Percentiles rank a stretch among this genome's conserved stretches.
Conservation (phyloP, 2,113 vertebrate genomes). For the Semicossyphus pulcher region DNA sequence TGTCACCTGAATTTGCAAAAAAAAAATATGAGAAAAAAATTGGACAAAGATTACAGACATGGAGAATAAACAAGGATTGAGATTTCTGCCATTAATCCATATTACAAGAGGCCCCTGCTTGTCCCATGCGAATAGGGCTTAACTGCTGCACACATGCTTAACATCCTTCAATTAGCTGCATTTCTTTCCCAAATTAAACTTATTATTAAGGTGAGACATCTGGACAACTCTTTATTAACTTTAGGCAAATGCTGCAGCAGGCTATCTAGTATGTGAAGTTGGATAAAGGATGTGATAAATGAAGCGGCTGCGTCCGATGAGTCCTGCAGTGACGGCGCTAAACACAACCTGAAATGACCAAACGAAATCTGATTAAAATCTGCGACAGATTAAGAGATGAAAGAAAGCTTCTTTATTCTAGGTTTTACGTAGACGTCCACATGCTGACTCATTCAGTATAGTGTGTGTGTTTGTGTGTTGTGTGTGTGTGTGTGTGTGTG, state of each 20-base stretch:
- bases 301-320: conserved; percentile 12
- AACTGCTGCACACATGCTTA: too few species aligned
- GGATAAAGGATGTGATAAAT: conserved; percentile 7
- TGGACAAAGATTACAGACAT: too few species aligned
- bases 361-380: conserved; percentile 29
- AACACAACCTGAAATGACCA: conserved; percentile 17
- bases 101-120: too few species aligned
- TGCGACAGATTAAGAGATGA: conserved; percentile 48
- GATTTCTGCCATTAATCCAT: too few species aligned
- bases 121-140: too few species aligned
- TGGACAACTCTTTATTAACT: background rate
- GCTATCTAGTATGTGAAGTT: background rate
- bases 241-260: background rate
- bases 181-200: background rate
- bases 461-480: conserved; percentile 34
- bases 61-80: too few species aligned
- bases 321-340: background rate
- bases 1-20: too few species aligned
- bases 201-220: background rate
- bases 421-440: conserved; percentile 38
- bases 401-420: conserved; percentile 36
- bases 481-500: conserved; percentile 35
- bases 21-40: too few species aligned
- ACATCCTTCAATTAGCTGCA: too few species aligned
- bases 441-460: conserved; percentile 50